These are phyloP conservation scores for Pristionchus japonicus DNA, from an alignment of 2,888 invertebrate species.

Conservation along the genomic window DNA sequence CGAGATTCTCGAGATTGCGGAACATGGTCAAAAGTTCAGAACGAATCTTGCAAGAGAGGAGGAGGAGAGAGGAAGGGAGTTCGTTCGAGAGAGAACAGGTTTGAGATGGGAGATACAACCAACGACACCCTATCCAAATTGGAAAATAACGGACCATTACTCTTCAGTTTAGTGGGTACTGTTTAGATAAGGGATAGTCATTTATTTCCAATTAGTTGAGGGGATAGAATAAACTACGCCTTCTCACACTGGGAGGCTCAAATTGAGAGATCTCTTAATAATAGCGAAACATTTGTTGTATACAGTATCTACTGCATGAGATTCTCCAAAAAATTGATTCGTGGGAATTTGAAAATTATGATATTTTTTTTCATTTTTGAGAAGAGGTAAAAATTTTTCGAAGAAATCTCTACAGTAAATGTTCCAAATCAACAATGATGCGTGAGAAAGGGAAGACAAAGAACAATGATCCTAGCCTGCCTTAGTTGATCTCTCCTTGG, in stretches of 20 bases:
- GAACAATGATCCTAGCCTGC: not conserved
- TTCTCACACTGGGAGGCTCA: too few relatives aligned
- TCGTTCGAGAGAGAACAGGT: not conserved
- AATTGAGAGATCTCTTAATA: too few relatives aligned
- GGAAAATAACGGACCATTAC: slow-evolving; percentile 30
- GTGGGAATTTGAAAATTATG: not conserved
- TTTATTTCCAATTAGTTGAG: not conserved
- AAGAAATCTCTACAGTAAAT: too few relatives aligned
- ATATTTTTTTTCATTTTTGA: too few relatives aligned
- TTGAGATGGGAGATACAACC: not conserved
- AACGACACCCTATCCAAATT: not conserved
- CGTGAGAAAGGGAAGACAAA: not conserved
- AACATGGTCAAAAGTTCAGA: not conserved
- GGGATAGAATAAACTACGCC: not conserved
- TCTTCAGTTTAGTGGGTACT: not conserved
- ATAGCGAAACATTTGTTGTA: not conserved
- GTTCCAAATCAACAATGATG: too few relatives aligned
- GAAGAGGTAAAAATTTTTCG: not conserved
- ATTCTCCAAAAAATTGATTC: not conserved
- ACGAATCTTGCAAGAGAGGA: not conserved
- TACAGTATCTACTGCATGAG: not conserved
- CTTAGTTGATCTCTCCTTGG: not conserved
- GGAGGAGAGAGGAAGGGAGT: not conserved
- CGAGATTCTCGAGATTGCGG: not conserved
- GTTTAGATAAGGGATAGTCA: not conserved